Evolutionary conservation across 2,113 vertebrate species (phyloP).

Genomic region (Tragelaphus scriptus): DNA sequence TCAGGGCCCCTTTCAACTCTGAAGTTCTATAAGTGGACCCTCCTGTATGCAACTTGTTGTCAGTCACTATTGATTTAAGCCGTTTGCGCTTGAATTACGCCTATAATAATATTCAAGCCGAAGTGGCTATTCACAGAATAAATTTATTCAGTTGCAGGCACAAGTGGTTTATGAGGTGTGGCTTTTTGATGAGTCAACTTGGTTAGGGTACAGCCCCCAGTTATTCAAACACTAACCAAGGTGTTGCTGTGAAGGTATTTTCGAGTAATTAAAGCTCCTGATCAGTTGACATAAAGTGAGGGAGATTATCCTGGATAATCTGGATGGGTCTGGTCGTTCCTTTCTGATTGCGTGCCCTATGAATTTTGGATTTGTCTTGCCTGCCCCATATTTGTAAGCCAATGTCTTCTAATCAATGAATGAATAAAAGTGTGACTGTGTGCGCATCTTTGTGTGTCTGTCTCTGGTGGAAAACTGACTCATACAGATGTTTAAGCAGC

Average conservation of each 20-base stretch:
- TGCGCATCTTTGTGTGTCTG: not conserved
- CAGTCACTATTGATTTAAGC: conserved; percentile 3
- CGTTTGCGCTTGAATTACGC: not conserved
- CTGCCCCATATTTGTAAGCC: not conserved
- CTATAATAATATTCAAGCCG: conserved; percentile 19
- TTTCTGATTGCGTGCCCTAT: not conserved
- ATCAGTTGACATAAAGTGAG: conserved; percentile 10
- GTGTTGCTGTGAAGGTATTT: not conserved
- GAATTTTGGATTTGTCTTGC: conserved; percentile 3
- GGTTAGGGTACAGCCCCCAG: not conserved
- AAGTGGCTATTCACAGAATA: not conserved
- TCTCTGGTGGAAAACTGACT: conserved; percentile 10
- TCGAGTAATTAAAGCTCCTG: not conserved
- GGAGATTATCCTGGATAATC: not conserved
- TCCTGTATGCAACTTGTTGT: not conserved
- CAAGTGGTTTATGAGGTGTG: not conserved
- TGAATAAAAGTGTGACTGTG: not conserved
- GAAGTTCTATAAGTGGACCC: conserved; percentile 47
- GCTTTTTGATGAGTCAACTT: not conserved
- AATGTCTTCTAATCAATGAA: not conserved
- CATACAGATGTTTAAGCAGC: conserved; percentile 26
- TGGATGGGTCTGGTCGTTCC: not conserved
- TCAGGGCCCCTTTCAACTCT: not conserved
- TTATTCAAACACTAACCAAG: not conserved
- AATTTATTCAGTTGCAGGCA: not conserved